Conservation (phyloP, 2,113 vertebrate genomes). For the Chionomys nivalis region DNA sequence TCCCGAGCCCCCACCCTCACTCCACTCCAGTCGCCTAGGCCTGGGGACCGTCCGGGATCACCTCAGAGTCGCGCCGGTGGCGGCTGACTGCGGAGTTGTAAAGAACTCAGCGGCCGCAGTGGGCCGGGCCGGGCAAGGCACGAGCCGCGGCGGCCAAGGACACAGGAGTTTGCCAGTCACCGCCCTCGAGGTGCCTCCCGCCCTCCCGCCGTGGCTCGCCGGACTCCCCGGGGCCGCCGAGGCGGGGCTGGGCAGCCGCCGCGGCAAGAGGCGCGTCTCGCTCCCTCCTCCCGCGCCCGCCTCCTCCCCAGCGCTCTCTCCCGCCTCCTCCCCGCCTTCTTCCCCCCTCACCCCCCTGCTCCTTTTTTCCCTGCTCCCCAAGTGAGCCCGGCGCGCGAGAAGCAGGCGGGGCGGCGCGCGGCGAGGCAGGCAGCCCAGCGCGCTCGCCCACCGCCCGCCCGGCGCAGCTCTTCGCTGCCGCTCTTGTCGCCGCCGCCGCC, state of each 20-base stretch:
- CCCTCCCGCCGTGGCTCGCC: constrained; percentile 72
- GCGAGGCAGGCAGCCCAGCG: constrained; percentile 56
- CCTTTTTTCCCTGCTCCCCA: constrained; percentile 68
- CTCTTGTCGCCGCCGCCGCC: background rate
- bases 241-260: constrained; percentile 82
- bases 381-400: constrained; percentile 71
- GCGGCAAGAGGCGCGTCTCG: constrained; percentile 77
- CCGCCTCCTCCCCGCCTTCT: constrained; percentile 29
- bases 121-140: constrained; percentile 84
- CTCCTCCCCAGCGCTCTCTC: constrained; percentile 13
- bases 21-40: constrained; percentile 56
- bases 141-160: constrained; percentile 84
- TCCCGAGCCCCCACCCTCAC: background rate
- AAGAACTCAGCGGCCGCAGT: constrained; percentile 84
- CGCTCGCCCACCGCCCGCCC: constrained; percentile 69
- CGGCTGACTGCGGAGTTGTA: constrained; percentile 88
- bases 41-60: constrained; percentile 84
- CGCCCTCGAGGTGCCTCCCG: constrained; percentile 78
- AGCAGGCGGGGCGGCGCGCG: constrained; percentile 67
- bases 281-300: constrained; percentile 9
- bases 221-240: constrained; percentile 75
- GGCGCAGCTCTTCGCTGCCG: constrained; percentile 40
- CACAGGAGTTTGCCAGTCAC: constrained; percentile 84
- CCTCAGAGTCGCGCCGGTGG: constrained; percentile 71
- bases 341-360: background rate